Evolutionary conservation across 2,113 vertebrate genomes (phyloP).

Genomic region (Takifugu flavidus): DNA sequence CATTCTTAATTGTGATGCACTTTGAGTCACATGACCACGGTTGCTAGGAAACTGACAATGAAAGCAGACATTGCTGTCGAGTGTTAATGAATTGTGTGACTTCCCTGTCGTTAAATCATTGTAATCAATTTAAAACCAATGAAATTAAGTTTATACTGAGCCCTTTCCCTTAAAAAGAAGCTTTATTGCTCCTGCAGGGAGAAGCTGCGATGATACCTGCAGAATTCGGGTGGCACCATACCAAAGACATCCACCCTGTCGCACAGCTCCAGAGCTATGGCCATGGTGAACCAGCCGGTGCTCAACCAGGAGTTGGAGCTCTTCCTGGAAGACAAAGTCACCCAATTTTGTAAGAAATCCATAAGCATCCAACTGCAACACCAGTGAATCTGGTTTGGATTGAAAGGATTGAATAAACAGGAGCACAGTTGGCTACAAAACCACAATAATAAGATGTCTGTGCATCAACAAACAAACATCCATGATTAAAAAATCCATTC

Average conservation of each 20-base stretch:
- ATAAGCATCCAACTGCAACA: background rate
- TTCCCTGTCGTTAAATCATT: no score
- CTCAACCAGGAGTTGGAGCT: conserved; percentile 95
- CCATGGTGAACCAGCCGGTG: conserved; percentile 97
- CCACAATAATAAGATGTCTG: background rate
- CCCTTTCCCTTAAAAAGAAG: no score
- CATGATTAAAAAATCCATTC: conserved; percentile 7
- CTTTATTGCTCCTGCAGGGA: background rate
- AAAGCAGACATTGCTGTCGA: background rate
- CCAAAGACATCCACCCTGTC: conserved; percentile 89
- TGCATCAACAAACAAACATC: conserved; percentile 10
- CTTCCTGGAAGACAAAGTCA: conserved; percentile 77
- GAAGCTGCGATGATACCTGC: conserved; percentile 77
- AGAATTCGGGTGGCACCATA: conserved; percentile 94
- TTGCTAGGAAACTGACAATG: conserved; percentile 17
- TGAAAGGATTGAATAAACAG: no score
- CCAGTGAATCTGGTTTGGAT: background rate
- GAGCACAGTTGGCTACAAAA: background rate
- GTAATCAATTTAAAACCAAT: background rate
- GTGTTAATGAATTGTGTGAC: no score
- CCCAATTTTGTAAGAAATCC: background rate
- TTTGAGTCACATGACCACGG: conserved; percentile 3
- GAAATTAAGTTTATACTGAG: background rate
- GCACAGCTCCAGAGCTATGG: conserved; percentile 88
- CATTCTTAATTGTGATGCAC: background rate